phyloP scores from a whole-genome alignment of 2,113 vertebrate genomes.

The Nesogale talazaci region DNA sequence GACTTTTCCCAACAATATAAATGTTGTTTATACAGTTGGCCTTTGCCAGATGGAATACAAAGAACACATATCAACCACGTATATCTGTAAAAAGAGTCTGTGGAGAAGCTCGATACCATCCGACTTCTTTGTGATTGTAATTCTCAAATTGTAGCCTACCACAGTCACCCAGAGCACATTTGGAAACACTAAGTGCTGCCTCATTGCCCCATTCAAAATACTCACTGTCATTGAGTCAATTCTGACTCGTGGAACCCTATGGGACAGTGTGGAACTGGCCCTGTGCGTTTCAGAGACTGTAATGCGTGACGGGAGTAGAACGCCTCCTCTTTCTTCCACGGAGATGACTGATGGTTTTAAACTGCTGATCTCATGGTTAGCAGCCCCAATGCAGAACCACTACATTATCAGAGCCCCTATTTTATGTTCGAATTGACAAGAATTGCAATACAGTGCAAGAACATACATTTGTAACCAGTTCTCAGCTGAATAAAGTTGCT shows the following conservation, averaged over 20 bases:
- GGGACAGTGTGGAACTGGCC: too few relatives aligned
- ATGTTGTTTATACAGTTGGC: not conserved
- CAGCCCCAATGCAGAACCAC: too few relatives aligned
- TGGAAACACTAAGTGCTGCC: not conserved
- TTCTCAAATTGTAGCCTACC: not conserved
- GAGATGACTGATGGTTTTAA: too few relatives aligned
- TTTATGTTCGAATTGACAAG: not conserved
- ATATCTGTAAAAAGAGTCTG: not conserved
- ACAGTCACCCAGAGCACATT: not conserved
- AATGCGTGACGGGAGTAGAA: too few relatives aligned
- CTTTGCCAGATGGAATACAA: not conserved
- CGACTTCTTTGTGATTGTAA: not conserved
- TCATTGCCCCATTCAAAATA: too few relatives aligned
- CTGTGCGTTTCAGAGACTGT: too few relatives aligned
- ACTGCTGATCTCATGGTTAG: too few relatives aligned
- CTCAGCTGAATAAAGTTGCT: not conserved
- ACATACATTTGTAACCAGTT: slow-evolving; percentile 8
- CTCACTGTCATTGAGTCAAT: too few relatives aligned
- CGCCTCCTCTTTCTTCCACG: too few relatives aligned
- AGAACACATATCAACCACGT: not conserved
- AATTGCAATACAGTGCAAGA: not conserved
- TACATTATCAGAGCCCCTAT: too few relatives aligned
- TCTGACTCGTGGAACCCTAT: too few relatives aligned
- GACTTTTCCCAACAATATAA: not conserved
- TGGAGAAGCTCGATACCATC: not conserved